A percentile compares a stretch with the other conserved stretches of the same genome.
phyloP scores from a whole-genome alignment of 2,797 vertebrate species.

The Dryobates pubescens region DNA sequence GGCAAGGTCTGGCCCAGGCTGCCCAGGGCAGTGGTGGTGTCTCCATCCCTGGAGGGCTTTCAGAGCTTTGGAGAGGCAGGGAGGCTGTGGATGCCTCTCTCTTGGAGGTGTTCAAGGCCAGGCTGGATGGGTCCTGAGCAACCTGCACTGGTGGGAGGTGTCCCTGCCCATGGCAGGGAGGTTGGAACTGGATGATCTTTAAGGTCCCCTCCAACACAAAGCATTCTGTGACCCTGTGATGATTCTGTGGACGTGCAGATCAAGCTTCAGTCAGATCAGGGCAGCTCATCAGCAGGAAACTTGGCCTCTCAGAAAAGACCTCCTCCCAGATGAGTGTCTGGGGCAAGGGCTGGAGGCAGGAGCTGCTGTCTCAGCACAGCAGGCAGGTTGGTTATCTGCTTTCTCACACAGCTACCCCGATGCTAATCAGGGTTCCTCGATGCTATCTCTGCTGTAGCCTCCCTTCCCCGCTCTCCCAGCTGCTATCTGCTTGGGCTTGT shows the following conservation, averaged over 20 bases:
- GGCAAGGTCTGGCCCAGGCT: too few relatives aligned
- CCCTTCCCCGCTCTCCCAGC: neutral
- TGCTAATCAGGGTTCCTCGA: constrained; percentile 13
- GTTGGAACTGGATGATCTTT: too few relatives aligned
- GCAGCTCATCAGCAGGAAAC: neutral
- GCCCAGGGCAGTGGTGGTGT: too few relatives aligned
- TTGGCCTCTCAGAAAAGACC: neutral
- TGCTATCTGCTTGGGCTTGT: neutral
- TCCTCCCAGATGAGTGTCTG: neutral
- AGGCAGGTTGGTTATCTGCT: neutral
- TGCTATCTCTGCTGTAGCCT: neutral
- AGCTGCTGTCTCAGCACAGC: constrained; percentile 40
- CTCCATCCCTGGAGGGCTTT: too few relatives aligned
- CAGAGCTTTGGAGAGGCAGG: too few relatives aligned
- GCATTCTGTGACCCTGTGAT: neutral
- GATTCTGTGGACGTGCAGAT: neutral
- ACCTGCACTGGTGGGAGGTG: too few relatives aligned
- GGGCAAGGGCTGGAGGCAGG: neutral
- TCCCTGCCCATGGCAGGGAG: too few relatives aligned
- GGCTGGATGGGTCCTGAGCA: too few relatives aligned
- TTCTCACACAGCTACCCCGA: neutral
- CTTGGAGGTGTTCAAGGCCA: too few relatives aligned
- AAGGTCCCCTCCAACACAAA: too few relatives aligned
- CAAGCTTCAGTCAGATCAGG: neutral
- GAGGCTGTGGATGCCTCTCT: too few relatives aligned